Base-by-base conservation (phyloP, 92 coral and sea anemone genomes). In the Zoanthus sansibaricus region DNA sequence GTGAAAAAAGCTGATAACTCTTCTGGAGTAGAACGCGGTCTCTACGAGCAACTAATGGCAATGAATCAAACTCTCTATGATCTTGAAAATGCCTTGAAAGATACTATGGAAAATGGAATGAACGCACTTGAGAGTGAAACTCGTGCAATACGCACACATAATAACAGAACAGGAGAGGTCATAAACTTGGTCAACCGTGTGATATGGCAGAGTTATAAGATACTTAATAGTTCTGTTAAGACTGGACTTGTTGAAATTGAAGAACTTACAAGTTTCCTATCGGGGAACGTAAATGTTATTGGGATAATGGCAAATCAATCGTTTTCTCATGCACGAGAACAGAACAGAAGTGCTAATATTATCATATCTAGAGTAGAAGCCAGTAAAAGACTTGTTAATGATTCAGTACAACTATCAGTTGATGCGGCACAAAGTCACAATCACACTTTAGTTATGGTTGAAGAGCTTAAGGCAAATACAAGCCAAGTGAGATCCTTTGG, bases 11-110 rank as follows among this genome's bases (percentile, higher is more conserved):
- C 99, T 4, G 75, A 73, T 61, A 86, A 84, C 77, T 91, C 99
- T 42, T 91, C 87, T 9, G 94, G 90, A 69, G 83, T 88, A 42
- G 98, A 94, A 79, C 62, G 58, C 32, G 86, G 86, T 12, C 91
- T 94, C 7, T 87, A 82, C 74, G 75, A 86, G 46, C 94, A 93
- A 69, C 86, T 91, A 9, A 48, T 30, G 21, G 71, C 86, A 12
- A 91, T 95, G 59, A 97, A 97, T 54, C 64, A 90, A 48, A 95
- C 97, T 20, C 68, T 90, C 3, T 88, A 90, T 79, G 86, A 79
- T 0, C 85, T 96, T 75, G 95, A 95, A 70, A 48, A 47, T 17
- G 79, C 89, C 30, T 87, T 92, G 37, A 79, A 71, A 79, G 70
- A 72, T 31, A 78, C 89, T 6, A 90, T 96, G 88, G 78, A 82